Conservation (phyloP, 2,113 vertebrate species). For the Chaetorhynchus papuensis region DNA sequence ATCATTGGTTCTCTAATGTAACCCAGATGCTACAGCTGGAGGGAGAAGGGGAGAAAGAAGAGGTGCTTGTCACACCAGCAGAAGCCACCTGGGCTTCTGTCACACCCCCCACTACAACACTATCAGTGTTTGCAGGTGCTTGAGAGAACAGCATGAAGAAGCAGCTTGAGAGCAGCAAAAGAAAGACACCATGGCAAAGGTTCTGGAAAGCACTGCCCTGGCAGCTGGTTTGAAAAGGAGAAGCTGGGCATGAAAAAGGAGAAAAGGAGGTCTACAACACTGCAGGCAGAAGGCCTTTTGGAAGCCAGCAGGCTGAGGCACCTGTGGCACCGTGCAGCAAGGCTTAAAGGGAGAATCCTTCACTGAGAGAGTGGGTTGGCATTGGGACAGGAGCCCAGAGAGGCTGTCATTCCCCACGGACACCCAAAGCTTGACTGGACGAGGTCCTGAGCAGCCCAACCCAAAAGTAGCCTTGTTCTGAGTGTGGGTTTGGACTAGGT, state of each 20-base stretch:
- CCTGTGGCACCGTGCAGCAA: fast-evolving
- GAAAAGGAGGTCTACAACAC: neutral
- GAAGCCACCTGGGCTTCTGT: neutral
- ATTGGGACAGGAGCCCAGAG: neutral
- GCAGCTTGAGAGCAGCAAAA: neutral
- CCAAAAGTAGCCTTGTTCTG: neutral
- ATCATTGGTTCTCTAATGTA: neutral
- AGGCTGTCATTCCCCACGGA: neutral
- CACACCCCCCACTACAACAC: fast-evolving
- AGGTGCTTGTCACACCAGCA: neutral
- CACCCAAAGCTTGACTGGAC: neutral
- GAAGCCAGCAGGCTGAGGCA: neutral
- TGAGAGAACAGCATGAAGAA: neutral
- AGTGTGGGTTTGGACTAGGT: neutral
- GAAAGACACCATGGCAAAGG: neutral
- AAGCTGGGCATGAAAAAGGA: neutral
- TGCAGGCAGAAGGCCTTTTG: neutral
- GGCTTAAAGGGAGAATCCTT: neutral
- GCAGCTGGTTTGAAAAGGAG: neutral
- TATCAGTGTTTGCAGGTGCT: neutral
- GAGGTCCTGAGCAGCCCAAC: neutral
- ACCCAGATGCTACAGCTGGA: neutral
- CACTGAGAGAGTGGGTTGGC: neutral
- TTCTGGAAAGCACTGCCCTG: neutral
- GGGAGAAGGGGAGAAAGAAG: neutral